Evolutionary conservation across 2,797 vertebrate species (phyloP).

Genomic region (Coregonus sp.): DNA sequence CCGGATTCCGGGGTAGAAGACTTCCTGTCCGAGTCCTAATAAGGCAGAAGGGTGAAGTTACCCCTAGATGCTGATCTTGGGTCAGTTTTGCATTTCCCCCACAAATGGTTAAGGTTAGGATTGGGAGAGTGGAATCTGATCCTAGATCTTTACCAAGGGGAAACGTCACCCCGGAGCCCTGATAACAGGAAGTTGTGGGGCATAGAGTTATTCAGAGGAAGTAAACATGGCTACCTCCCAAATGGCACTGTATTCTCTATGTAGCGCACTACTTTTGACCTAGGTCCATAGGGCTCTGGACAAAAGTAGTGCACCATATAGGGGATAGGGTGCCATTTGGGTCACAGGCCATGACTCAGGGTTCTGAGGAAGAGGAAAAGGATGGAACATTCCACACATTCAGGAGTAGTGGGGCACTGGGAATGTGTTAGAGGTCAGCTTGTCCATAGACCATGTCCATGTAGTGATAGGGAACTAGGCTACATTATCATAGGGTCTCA

Average conservation of each 20-base stretch:
- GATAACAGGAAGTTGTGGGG: conserved; percentile 55
- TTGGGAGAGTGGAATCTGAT: neutral
- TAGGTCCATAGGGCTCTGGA: neutral
- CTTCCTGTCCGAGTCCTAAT: conserved; percentile 52
- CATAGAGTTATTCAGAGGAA: conserved; percentile 49
- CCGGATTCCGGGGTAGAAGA: conserved; percentile 41
- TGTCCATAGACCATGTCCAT: neutral
- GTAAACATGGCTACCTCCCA: conserved; percentile 15
- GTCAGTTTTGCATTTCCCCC: neutral
- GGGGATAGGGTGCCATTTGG: neutral
- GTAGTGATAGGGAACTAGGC: neutral
- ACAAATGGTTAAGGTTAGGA: neutral
- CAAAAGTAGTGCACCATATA: neutral
- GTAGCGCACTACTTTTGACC: neutral
- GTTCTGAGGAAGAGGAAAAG: conserved; percentile 11
- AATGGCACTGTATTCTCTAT: neutral
- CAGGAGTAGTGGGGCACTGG: neutral
- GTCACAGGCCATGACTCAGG: neutral
- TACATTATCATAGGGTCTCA: neutral
- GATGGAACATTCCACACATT: conserved; percentile 9
- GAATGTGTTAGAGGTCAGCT: neutral
- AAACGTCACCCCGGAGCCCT: neutral
- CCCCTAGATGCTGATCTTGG: neutral
- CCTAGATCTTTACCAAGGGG: no score
- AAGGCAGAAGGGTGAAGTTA: neutral